Evolutionary conservation across 2,113 vertebrate species (phyloP).

Genomic region (Gambusia affinis): DNA sequence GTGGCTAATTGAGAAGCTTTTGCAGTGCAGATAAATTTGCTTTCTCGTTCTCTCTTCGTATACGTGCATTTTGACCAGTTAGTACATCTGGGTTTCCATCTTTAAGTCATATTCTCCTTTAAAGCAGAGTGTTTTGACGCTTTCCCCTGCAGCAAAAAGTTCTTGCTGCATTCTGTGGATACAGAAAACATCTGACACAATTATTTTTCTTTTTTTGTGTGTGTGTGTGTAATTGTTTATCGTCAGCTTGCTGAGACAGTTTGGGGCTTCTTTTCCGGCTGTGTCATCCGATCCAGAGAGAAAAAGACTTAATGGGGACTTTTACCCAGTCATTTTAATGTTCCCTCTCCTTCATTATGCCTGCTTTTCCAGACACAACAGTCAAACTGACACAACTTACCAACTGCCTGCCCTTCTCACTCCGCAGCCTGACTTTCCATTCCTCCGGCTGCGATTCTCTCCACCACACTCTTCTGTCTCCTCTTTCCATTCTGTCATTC

Average conservation of each 20-base stretch:
- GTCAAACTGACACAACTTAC: conserved; percentile 21
- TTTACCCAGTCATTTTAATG: conserved; percentile 31
- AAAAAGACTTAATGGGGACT: conserved; percentile 28
- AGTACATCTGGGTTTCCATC: conserved; percentile 39
- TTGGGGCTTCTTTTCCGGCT: conserved; percentile 5
- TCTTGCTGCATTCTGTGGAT: background rate
- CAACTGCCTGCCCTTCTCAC: conserved; percentile 81
- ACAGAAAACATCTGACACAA: conserved; percentile 8
- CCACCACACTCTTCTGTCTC: conserved; percentile 43
- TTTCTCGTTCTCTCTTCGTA: conserved; percentile 14
- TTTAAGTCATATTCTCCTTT: conserved; percentile 36
- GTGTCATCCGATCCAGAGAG: conserved; percentile 17
- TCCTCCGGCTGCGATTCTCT: conserved; percentile 41
- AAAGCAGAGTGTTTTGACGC: conserved; percentile 17
- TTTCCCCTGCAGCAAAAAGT: conserved; percentile 9
- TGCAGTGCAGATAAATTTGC: conserved; percentile 57
- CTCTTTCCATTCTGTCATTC: conserved; percentile 67
- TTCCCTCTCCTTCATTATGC: conserved; percentile 49
- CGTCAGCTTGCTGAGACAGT: conserved; percentile 31
- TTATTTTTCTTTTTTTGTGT: background rate
- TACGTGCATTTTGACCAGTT: conserved; percentile 38
- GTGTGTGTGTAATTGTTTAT: conserved; percentile 28
- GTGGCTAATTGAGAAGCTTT: conserved; percentile 72
- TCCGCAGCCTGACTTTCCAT: conserved; percentile 76
- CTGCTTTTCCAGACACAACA: conserved; percentile 61